Base-by-base conservation (phyloP, 2,113 vertebrate species). In the Odontesthes bonariensis region DNA sequence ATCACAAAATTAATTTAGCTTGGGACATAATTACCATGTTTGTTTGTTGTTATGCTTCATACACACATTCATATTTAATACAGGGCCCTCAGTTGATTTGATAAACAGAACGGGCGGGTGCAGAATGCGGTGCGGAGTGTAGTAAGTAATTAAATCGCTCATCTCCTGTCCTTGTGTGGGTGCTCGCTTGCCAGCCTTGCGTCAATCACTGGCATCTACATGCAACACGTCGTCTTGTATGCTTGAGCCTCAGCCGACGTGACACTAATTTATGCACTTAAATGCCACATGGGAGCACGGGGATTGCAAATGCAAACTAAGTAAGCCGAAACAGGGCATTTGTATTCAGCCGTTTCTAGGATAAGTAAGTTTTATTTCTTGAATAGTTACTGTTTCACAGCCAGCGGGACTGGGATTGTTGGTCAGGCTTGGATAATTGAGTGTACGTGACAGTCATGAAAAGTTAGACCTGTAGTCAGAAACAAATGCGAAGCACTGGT, bases 1-100 rank as follows among this genome's bases (percentile, higher is more conserved):
- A 94, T 88, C 80, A 80, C 87, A 91, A 90, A 91, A 93, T 93
- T 88, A 92, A 94, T 94, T 94, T 93, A 94, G 87, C 93, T 81
- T 83, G 93, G 93, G 93, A 94, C 77, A 61, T 93, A 92, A 94
- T 94, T 94, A 94, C 85, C 90, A 92, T 91, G 93, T 92, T 91
- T 94, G 93, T 93, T 93, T 91, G 88, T 89, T 89, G 83, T 89
- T 91, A 83, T 88, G 91, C 85, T 82, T 87, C 84, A 75, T 88
- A 86, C 85, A 85, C 77, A 87, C 84, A 90, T 90, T 92, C 88
- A 89, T 93, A 93, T 94, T 93, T 93, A 92, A 92, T 91, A 87
- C 83, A 80, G 83, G 84, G 69, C 86, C 88, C 89, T 90, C 89
- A 76, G 84, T 85, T 88, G 91, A 89, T 90, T 93, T 86, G 92